Evolutionary conservation across 2,113 vertebrate genomes (phyloP).

Genomic region (Axis porcinus): DNA sequence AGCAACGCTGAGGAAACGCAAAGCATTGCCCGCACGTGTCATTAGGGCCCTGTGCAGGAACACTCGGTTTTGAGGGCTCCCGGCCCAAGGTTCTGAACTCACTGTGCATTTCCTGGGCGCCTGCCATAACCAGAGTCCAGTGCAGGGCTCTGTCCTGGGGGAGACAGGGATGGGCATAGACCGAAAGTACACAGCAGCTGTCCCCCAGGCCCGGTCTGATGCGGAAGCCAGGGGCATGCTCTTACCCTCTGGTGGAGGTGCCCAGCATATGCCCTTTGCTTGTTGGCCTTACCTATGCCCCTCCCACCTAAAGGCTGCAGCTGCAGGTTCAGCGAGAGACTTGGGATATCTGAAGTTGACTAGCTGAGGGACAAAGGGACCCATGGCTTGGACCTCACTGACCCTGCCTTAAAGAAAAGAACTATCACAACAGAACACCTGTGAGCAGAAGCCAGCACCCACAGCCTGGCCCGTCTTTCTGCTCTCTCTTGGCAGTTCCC

Average conservation of each 20-base stretch:
- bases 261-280: accelerated
- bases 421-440: not conserved
- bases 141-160: not conserved
- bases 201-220: not conserved
- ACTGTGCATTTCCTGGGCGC: not conserved
- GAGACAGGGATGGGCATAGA: not conserved
- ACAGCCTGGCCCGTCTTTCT: not conserved
- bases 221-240: not conserved
- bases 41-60: accelerated
- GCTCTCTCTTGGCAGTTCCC: not conserved
- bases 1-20: not conserved
- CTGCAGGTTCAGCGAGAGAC: not conserved
- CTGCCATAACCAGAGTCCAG: not conserved
- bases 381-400: not conserved
- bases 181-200: not conserved
- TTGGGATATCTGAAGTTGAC: not conserved
- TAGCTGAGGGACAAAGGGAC: not conserved
- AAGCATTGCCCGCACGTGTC: not conserved
- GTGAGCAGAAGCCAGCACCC: not conserved
- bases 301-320: not conserved
- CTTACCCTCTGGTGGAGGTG: no score
- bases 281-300: not conserved
- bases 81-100: not conserved
- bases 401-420: not conserved
- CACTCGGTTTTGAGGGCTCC: not conserved